These are phyloP conservation scores for Arenaria interpres DNA, from an alignment of 2,113 vertebrate genomes.

Conservation along the genomic window DNA sequence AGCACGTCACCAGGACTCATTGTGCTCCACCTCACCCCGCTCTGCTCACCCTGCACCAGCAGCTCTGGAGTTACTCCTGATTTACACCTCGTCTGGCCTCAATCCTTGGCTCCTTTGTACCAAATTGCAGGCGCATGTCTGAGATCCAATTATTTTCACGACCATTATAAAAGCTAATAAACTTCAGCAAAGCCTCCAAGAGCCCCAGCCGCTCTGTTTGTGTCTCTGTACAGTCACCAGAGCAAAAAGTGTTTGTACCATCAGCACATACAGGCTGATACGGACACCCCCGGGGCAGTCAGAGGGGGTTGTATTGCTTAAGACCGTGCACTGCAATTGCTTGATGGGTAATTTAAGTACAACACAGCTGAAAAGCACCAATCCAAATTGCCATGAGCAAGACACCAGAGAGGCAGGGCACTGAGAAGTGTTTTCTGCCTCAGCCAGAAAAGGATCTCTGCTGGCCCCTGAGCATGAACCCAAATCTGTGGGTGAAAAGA, in stretches of 20 bases:
- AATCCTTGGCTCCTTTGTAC: not conserved
- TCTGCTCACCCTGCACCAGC: not conserved
- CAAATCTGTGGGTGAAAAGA: not conserved
- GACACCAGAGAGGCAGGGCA: not conserved
- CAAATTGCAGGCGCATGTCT: not conserved
- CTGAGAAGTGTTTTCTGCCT: not conserved
- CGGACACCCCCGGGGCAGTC: not conserved
- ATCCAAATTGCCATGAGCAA: not conserved
- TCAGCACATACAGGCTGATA: not conserved
- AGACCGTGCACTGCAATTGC: not conserved
- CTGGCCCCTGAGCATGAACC: not conserved
- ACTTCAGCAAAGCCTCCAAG: not conserved
- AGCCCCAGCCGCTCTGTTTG: not conserved
- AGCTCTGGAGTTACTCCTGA: slow-evolving; percentile 15
- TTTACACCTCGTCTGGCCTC: slow-evolving; percentile 30
- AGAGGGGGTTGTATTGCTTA: not conserved
- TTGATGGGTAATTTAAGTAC: not conserved
- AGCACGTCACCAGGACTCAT: fast-evolving
- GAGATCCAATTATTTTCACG: slow-evolving; percentile 35
- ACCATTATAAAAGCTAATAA: slow-evolving; percentile 35
- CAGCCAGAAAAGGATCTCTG: not conserved
- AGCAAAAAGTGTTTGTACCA: not conserved
- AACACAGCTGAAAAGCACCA: not conserved
- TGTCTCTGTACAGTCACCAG: not conserved
- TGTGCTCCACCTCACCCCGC: not conserved